Percentiles rank a stretch among this genome's conserved stretches.
Conservation (phyloP, 2,113 vertebrate species). For the Microcebus griseorufus region DNA sequence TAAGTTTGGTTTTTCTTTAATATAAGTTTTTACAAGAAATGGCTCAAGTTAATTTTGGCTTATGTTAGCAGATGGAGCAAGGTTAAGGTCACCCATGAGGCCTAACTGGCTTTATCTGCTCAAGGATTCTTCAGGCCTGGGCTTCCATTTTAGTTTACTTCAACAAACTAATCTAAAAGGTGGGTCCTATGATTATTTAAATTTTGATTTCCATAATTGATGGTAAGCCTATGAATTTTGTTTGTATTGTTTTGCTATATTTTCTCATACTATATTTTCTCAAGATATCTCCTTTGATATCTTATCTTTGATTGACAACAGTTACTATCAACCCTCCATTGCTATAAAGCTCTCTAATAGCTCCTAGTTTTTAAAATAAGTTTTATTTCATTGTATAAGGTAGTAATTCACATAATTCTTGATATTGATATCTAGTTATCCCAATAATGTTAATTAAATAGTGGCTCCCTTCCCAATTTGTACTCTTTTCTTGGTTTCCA, state of each 20-base stretch:
- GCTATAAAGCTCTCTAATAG: neutral
- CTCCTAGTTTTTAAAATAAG: neutral
- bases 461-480: neutral
- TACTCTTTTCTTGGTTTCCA: neutral
- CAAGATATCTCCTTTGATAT: neutral
- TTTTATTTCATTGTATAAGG: neutral
- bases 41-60: neutral
- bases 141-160: neutral
- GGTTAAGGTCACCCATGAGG: neutral
- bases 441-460: neutral
- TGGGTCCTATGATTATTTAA: neutral
- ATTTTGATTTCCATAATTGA: neutral
- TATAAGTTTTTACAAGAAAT: neutral
- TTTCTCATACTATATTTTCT: neutral
- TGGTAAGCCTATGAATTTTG: neutral
- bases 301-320: neutral
- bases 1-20: neutral
- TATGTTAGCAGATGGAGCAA: neutral
- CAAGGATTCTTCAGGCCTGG: neutral
- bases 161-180: neutral
- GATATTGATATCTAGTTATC: neutral
- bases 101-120: neutral
- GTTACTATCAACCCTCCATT: neutral
- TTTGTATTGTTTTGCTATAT: neutral
- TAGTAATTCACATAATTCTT: neutral